Conservation (phyloP, 2,113 vertebrate genomes). For the Ciconia maguari region DNA sequence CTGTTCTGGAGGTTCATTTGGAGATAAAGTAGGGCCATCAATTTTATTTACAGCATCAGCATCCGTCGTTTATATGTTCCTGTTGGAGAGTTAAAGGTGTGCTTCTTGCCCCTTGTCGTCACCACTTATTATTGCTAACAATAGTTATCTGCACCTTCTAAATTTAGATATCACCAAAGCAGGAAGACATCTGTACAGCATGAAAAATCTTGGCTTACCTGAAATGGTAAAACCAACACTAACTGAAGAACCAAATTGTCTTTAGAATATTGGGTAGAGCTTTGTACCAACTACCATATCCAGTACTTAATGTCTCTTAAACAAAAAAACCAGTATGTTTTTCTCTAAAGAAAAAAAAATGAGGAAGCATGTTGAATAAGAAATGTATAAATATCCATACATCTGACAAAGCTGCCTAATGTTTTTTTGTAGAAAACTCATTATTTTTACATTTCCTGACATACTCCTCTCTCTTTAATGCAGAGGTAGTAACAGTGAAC, state of each 20-base stretch:
- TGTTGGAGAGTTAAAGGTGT: background rate
- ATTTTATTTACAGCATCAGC: background rate
- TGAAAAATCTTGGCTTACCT: background rate
- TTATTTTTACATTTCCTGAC: background rate
- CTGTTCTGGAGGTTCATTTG: background rate
- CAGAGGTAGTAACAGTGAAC: background rate
- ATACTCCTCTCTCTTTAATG: background rate
- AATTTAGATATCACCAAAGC: background rate
- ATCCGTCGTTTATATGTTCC: background rate
- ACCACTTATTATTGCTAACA: background rate
- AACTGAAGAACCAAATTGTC: background rate
- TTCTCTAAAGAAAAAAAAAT: background rate
- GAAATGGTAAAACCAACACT: background rate
- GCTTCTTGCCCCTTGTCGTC: background rate
- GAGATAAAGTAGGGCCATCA: background rate
- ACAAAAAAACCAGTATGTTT: background rate
- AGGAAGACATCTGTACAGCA: background rate
- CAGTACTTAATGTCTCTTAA: background rate
- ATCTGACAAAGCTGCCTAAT: background rate
- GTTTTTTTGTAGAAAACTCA: background rate
- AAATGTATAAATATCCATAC: accelerated
- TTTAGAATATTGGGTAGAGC: background rate
- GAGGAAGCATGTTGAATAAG: background rate
- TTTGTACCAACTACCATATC: background rate
- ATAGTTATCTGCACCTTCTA: background rate